phyloP scores from a whole-genome alignment of 2,888 invertebrate species.

The Sarcophaga caerulescens region DNA sequence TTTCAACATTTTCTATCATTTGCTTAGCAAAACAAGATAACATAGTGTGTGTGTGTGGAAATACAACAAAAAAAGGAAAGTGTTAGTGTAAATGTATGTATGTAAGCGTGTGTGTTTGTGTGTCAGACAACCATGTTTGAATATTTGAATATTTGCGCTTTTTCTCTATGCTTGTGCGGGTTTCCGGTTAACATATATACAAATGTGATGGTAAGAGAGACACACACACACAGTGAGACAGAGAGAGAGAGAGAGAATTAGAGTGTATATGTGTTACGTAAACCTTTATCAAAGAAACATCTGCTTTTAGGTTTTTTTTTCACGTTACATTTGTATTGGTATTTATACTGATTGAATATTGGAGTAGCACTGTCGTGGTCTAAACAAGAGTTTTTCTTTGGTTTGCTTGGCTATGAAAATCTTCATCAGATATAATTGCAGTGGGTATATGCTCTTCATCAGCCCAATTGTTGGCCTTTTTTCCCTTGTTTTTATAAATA shows the following conservation, averaged over 20 bases:
- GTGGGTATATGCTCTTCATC: not conserved
- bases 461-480: not conserved
- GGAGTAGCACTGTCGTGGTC: not conserved
- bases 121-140: conserved; percentile 12
- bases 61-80: too few species aligned
- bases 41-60: not conserved
- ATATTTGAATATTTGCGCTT: conserved; percentile 25
- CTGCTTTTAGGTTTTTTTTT: not conserved
- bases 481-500: not conserved
- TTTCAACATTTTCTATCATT: conserved; percentile 16
- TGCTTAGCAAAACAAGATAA: not conserved
- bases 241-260: too few species aligned
- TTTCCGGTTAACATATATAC: not conserved
- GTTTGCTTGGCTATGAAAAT: not conserved
- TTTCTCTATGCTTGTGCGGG: not conserved
- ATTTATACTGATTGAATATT: conserved; percentile 50
- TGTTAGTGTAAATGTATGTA: not conserved
- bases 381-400: not conserved
- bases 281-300: conserved; percentile 24
- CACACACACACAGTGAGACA: too few species aligned
- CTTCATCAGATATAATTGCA: conserved; percentile 19
- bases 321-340: not conserved
- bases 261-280: not conserved
- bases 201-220: not conserved
- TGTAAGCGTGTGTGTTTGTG: not conserved